Base-by-base conservation (phyloP, 2,888 invertebrate genomes). In the Caenorhabditis sp. region DNA sequence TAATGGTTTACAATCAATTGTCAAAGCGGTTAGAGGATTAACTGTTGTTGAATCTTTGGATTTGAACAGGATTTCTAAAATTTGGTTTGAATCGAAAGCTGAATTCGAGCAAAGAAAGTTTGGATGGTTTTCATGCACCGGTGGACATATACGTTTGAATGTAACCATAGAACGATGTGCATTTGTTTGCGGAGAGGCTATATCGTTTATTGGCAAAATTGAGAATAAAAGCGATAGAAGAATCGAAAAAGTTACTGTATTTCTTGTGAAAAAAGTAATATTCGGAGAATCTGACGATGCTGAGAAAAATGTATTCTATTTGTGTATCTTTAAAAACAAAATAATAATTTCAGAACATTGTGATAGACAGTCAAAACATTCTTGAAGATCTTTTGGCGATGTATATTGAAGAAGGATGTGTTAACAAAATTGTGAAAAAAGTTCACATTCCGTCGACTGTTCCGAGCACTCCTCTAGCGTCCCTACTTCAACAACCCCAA, bases 341-440 rank as follows among this genome's bases (percentile, higher is more conserved):
- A n/a, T n/a, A n/a, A n/a, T n/a, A n/a, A 8, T 19, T 21, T 58
- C 62, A 80, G 66, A 78, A 77, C 43, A 59, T 65, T 1, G 63
- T 62, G 23, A 58, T 60, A 8, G 78, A 78, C 23, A 72, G 79
- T 59, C 69, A 73, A 36, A 76, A 82, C 19, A 79, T 84, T 26
- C 78, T 83, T 66, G 84, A 84, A 37, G 84, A 84, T 51, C 64
- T 78, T 14, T 72, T 84, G 43, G 84, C 84, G 2, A 80, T 84
- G 66, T 84, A 83, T 62, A 81, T 84, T 24, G 82, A 83, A 62
- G 81, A 79, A 54, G 81, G 81, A 3, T 73, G 81, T 23, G 60
- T 67, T 27, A 81, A 82, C 37, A 80, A 77, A 58, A 84, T 84
- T 24, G 84, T 83, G 61, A 79, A 82, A 51, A 81, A 81, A 66